Percentiles rank a stretch among this genome's conserved stretches.
Evolutionary conservation across 2,113 vertebrate genomes (phyloP).

Genomic region (Illadopsis cleaveri): DNA sequence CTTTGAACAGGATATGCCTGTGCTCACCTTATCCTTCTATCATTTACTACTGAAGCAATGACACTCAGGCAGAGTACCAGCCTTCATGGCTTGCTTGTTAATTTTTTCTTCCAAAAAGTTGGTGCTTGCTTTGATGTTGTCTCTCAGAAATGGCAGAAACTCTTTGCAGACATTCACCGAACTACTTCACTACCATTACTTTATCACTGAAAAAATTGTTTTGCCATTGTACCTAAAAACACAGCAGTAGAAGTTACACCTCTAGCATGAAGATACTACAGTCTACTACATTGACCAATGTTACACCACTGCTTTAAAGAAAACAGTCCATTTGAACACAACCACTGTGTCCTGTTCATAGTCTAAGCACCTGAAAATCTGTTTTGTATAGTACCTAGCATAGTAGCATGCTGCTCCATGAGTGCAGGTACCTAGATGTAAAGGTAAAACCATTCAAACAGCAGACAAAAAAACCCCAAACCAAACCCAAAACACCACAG

Average conservation of each 20-base stretch:
- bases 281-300: neutral
- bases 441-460: neutral
- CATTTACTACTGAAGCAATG: neutral
- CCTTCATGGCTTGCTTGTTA: neutral
- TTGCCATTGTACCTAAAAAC: neutral
- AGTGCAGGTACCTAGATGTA: neutral
- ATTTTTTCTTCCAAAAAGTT: neutral
- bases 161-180: neutral
- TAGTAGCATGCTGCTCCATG: neutral
- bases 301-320: neutral
- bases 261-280: neutral
- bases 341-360: neutral
- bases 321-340: neutral
- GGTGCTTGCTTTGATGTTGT: neutral
- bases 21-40: neutral
- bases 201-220: neutral
- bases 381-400: neutral
- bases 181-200: neutral
- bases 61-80: neutral
- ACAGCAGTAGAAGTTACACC: neutral
- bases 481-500: accelerated
- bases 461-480: neutral
- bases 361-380: neutral
- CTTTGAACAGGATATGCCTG: neutral
- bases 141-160: neutral